phyloP scores from a whole-genome alignment of 2,797 vertebrate species.

The Pipistrellus pipistrellus region DNA sequence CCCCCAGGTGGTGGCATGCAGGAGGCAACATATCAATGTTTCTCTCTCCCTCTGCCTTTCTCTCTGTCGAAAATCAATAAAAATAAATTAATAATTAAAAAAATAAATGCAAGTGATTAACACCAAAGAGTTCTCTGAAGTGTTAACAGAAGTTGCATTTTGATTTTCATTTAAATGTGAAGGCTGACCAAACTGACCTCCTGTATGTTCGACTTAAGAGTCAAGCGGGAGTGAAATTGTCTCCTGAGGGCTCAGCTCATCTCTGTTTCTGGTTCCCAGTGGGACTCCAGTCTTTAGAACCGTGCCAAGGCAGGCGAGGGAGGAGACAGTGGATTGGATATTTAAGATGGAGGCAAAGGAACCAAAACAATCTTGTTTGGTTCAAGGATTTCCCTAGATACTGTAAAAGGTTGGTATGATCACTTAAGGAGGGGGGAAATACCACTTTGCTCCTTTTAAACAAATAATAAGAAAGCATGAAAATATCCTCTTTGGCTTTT shows the following conservation, averaged over 20 bases:
- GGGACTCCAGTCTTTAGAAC: neutral
- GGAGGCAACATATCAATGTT: neutral
- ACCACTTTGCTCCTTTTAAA: slow-evolving; percentile 46
- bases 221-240: neutral
- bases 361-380: slow-evolving; percentile 35
- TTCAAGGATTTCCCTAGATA: slow-evolving; percentile 48
- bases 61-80: neutral
- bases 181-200: neutral
- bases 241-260: slow-evolving; percentile 51
- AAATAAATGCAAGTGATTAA: slow-evolving; percentile 15
- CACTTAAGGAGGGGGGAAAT: neutral
- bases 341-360: slow-evolving; percentile 22
- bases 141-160: slow-evolving; percentile 25
- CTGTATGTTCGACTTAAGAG: neutral
- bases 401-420: slow-evolving; percentile 31
- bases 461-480: slow-evolving; percentile 45
- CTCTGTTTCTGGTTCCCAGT: neutral
- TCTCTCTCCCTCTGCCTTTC: neutral
- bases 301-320: neutral
- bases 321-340: neutral
- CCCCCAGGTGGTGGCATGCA: neutral
- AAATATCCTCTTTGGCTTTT: slow-evolving; percentile 34
- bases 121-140: slow-evolving; percentile 14
- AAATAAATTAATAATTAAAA: neutral
- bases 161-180: slow-evolving; percentile 49